These are phyloP conservation scores for Tachysurus vachellii DNA, from an alignment of 2,113 vertebrate species.

Conservation along the genomic window DNA sequence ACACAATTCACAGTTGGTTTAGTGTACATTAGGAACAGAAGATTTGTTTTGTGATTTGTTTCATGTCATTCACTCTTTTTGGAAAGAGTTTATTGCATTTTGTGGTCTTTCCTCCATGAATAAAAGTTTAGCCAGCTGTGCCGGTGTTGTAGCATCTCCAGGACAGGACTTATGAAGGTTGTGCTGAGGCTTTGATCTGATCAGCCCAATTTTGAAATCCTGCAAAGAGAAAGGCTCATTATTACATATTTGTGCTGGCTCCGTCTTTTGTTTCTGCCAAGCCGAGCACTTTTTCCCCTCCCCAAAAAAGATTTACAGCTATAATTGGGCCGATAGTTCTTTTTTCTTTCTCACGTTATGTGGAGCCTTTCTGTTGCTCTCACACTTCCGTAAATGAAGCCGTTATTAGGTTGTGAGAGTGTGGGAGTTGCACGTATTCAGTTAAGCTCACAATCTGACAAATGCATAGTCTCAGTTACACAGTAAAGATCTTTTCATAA, in stretches of 20 bases:
- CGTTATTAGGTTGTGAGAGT: conserved; percentile 47
- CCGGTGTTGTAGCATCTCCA: conserved; percentile 3
- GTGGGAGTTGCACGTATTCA: conserved; percentile 42
- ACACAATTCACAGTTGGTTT: not conserved
- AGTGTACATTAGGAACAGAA: not conserved
- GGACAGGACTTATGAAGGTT: conserved; percentile 40
- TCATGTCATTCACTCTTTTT: not conserved
- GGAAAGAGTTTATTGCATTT: too few species aligned
- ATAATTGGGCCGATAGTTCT: conserved; percentile 68
- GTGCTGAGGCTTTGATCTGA: conserved; percentile 69
- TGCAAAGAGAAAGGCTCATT: conserved; percentile 64
- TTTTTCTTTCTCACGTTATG: conserved; percentile 64
- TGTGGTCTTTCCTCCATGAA: not conserved
- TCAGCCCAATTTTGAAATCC: conserved; percentile 58
- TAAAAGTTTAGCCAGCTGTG: not conserved
- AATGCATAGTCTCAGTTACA: conserved; percentile 19
- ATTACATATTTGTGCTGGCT: conserved; percentile 61
- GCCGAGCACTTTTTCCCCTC: conserved; percentile 53
- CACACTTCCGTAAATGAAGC: conserved; percentile 57
- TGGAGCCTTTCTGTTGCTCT: conserved; percentile 56
- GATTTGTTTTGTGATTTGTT: not conserved
- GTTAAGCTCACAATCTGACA: conserved; percentile 42
- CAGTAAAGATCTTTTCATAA: not conserved
- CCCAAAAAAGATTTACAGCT: conserved; percentile 61
- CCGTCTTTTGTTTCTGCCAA: conserved; percentile 59